Conservation (phyloP, 1,140 invertebrate genomes). For the Chionoecetes opilio region DNA sequence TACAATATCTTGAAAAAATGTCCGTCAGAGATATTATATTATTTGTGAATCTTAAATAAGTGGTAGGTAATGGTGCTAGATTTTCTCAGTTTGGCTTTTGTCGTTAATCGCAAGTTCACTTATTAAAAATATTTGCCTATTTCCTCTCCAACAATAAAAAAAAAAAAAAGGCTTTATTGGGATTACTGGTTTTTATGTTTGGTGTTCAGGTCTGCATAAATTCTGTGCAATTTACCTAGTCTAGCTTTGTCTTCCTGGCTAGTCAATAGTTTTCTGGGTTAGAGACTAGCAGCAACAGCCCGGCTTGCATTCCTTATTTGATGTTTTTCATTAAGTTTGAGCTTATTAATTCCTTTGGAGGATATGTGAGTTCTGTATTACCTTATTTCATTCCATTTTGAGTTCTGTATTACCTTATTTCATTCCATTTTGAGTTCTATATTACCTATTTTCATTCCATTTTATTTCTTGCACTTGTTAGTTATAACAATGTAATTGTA, state of each 20-base stretch:
- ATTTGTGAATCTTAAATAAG: not conserved
- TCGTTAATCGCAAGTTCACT: not conserved
- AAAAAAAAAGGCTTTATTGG: not conserved
- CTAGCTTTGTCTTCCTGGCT: conserved; percentile 55
- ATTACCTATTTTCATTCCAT: not conserved
- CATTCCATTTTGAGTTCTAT: not conserved
- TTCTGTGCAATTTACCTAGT: conserved; percentile 72
- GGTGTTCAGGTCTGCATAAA: not conserved
- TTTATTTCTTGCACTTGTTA: too few species aligned
- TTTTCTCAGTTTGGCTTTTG: not conserved
- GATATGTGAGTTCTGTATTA: not conserved
- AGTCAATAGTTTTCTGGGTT: conserved; percentile 57
- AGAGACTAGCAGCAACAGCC: not conserved
- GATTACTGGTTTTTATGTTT: not conserved
- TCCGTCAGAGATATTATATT: not conserved
- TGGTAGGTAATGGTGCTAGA: not conserved
- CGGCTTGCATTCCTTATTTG: not conserved
- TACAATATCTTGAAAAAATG: not conserved
- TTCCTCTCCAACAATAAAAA: too few species aligned
- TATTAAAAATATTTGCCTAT: too few species aligned
- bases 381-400: not conserved
- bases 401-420: not conserved
- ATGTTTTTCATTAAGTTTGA: not conserved
- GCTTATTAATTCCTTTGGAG: not conserved
- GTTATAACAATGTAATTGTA: too few species aligned